phyloP scores from a whole-genome alignment of 2,888 invertebrate species.

The Dynastes hyllus region DNA sequence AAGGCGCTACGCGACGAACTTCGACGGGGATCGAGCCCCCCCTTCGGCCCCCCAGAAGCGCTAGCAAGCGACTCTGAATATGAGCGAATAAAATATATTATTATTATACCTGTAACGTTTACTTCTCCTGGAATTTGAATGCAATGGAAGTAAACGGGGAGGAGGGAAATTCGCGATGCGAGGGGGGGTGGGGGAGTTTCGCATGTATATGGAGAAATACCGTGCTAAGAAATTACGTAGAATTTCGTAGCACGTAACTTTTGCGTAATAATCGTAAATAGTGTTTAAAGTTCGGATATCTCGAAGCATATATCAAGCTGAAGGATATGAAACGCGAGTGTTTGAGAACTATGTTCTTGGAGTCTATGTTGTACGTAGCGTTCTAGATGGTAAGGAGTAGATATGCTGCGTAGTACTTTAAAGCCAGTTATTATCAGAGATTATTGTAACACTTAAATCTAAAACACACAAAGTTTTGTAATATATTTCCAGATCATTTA shows the following conservation, averaged over 20 bases:
- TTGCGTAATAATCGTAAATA: constrained; percentile 53
- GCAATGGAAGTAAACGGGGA: constrained; percentile 55
- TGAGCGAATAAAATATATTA: constrained; percentile 48
- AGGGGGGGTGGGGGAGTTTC: background rate
- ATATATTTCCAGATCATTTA: too few species aligned
- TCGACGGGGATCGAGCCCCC: too few species aligned
- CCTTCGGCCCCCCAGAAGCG: background rate
- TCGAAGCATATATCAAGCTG: constrained; percentile 3
- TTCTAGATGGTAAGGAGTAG: too few species aligned
- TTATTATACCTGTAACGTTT: constrained; percentile 61
- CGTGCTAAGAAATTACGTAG: constrained; percentile 48
- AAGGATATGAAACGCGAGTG: constrained; percentile 8
- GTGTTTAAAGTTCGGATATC: constrained; percentile 35
- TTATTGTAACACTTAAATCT: too few species aligned
- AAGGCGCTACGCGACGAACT: constrained; percentile 61
- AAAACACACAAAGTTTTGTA: too few species aligned
- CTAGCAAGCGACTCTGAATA: background rate
- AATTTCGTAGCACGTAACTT: constrained; percentile 42
- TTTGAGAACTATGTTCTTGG: constrained; percentile 3
- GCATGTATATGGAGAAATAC: background rate
- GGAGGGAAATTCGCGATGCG: background rate
- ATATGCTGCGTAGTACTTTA: too few species aligned
- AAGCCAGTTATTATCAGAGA: too few species aligned
- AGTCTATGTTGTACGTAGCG: too few species aligned
- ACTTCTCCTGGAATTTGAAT: constrained; percentile 63